Evolutionary conservation across 1,140 invertebrate species (phyloP).

Genomic region (Dufourea novaeangliae): DNA sequence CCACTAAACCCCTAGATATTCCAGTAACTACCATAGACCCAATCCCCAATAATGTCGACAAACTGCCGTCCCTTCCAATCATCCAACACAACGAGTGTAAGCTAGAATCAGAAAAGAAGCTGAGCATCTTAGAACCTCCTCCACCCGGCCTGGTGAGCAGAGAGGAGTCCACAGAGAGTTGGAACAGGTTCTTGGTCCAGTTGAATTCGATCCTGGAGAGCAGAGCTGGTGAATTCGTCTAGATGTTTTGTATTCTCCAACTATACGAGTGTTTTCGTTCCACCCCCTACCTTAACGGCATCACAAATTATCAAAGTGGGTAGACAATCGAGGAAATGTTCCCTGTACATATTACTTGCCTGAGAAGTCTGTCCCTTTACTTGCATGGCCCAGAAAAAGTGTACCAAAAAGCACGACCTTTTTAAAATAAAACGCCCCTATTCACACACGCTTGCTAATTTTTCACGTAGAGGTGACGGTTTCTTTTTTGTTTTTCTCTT

Average conservation of each 20-base stretch:
- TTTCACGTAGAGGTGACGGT: slow-evolving; percentile 36
- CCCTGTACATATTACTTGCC: too few species aligned
- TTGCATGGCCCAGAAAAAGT: slow-evolving; percentile 1
- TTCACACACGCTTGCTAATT: slow-evolving; percentile 27
- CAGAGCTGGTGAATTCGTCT: slow-evolving; percentile 77
- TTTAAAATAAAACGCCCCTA: background rate
- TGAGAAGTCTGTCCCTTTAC: background rate
- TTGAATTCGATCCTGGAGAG: slow-evolving; percentile 80
- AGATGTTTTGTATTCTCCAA: background rate
- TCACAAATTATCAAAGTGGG: background rate
- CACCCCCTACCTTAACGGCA: background rate
- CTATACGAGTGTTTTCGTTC: background rate
- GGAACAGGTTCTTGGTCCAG: slow-evolving; percentile 77
- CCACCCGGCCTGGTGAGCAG: slow-evolving; percentile 76
- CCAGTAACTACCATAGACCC: slow-evolving; percentile 57
- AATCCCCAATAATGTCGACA: slow-evolving; percentile 69
- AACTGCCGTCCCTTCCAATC: slow-evolving; percentile 73
- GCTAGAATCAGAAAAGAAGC: slow-evolving; percentile 61
- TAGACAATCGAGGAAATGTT: background rate
- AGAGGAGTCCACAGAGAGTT: slow-evolving; percentile 77
- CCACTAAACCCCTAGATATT: slow-evolving; percentile 73
- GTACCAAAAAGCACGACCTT: background rate
- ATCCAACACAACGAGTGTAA: slow-evolving; percentile 59
- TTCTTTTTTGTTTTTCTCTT: slow-evolving; percentile 55
- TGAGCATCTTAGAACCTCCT: slow-evolving; percentile 78